These are phyloP conservation scores for Enhydra lutris DNA, from an alignment of 2,113 vertebrate species.

Conservation along the genomic window DNA sequence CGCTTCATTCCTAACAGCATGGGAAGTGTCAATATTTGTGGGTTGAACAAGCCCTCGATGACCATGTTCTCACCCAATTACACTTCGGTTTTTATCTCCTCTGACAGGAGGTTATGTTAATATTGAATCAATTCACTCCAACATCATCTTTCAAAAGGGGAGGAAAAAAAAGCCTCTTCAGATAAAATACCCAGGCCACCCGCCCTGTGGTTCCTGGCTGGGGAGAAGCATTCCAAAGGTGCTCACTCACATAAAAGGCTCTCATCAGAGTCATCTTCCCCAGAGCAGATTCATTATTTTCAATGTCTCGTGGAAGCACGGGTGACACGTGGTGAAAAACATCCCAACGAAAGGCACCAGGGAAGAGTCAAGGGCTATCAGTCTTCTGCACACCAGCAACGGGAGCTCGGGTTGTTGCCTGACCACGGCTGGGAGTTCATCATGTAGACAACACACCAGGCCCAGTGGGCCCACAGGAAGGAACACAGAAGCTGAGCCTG, in stretches of 20 bases:
- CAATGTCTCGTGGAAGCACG: background rate
- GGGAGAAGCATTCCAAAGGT: background rate
- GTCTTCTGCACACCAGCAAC: background rate
- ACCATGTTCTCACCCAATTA: conserved; percentile 38
- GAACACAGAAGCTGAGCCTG: background rate
- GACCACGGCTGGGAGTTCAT: background rate
- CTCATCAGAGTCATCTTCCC: background rate
- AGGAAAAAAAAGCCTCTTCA: background rate
- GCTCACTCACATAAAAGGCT: background rate
- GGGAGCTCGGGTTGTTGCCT: background rate
- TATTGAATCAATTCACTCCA: conserved; percentile 46
- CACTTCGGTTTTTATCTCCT: conserved; percentile 7
- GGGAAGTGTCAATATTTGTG: conserved; percentile 28
- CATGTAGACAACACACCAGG: fast-evolving
- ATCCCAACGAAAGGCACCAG: background rate
- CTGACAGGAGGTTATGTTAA: conserved; percentile 53
- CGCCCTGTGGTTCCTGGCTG: background rate
- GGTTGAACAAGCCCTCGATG: background rate
- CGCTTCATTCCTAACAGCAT: background rate
- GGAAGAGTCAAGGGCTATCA: background rate
- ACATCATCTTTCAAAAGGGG: background rate
- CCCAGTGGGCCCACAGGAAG: fast-evolving
- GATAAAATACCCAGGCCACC: background rate
- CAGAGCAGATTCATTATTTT: background rate
- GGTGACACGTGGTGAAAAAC: background rate